phyloP scores from a whole-genome alignment of 1,140 invertebrate genomes.

The Drosophila nannoptera region DNA sequence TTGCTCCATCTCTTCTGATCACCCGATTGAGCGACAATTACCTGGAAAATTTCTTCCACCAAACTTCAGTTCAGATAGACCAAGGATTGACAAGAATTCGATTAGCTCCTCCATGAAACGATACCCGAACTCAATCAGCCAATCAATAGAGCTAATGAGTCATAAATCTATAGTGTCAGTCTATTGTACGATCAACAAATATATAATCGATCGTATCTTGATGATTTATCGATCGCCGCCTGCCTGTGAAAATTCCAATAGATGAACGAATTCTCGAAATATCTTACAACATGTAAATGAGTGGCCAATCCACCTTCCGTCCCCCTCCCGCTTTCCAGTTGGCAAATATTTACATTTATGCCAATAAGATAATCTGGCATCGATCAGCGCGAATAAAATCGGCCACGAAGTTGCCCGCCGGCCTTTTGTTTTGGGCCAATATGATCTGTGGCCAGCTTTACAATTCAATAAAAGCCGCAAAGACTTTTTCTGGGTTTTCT shows the following conservation, averaged over 20 bases:
- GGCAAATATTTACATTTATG: constrained; percentile 64
- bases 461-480: constrained; percentile 39
- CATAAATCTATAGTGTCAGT: neutral
- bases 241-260: constrained; percentile 41
- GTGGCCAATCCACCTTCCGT: neutral
- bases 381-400: constrained; percentile 59
- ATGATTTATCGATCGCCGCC: constrained; percentile 15
- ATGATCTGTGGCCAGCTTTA: constrained; percentile 46
- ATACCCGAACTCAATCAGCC: neutral
- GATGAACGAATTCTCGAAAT: constrained; percentile 42
- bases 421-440: constrained; percentile 35
- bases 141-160: neutral
- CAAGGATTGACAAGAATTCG: too few relatives aligned
- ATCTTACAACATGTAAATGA: constrained; percentile 66
- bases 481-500: neutral
- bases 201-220: neutral
- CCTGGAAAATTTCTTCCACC: too few relatives aligned
- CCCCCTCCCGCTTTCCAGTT: neutral
- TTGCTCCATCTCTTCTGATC: too few relatives aligned
- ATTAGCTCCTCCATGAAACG: too few relatives aligned
- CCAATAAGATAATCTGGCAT: constrained; percentile 72
- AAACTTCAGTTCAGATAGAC: too few relatives aligned
- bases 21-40: too few relatives aligned
- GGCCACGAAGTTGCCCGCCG: constrained; percentile 28
- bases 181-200: too few relatives aligned